phyloP scores from a whole-genome alignment of 2,888 invertebrate genomes.

The Trilocha varians region DNA sequence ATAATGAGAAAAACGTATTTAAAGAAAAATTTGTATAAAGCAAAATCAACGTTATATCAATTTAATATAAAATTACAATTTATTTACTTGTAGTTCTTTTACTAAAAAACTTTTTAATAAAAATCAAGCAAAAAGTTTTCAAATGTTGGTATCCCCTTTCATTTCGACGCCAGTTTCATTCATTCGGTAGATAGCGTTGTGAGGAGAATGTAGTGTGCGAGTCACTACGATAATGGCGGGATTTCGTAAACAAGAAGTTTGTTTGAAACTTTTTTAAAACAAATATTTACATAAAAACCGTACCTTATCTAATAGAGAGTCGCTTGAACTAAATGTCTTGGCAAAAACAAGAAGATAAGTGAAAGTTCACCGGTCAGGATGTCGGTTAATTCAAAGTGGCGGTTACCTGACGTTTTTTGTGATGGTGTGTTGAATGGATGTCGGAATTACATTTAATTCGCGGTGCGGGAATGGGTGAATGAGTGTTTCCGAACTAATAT shows the following conservation, averaged over 20 bases:
- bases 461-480: constrained; percentile 60
- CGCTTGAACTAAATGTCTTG: constrained; percentile 25
- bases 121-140: not conserved
- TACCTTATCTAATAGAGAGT: constrained; percentile 19
- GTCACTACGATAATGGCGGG: constrained; percentile 46
- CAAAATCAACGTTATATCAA: no score
- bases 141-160: constrained; percentile 33
- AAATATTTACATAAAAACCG: constrained; percentile 33
- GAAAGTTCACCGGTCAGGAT: constrained; percentile 64
- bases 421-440: constrained; percentile 67
- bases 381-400: constrained; percentile 73
- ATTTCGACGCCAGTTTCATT: constrained; percentile 23
- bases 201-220: constrained; percentile 19
- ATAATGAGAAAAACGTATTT: no score
- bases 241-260: constrained; percentile 56
- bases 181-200: constrained; percentile 52
- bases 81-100: no score
- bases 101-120: not conserved
- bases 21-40: no score
- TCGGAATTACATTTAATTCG: constrained; percentile 64
- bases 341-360: constrained; percentile 34
- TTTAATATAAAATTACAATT: no score
- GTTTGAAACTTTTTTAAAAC: constrained; percentile 48
- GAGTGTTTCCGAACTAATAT: constrained; percentile 49
- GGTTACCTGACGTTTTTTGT: constrained; percentile 74